phyloP scores from a whole-genome alignment of 2,888 invertebrate species.

The Pristionchus maxplancki region DNA sequence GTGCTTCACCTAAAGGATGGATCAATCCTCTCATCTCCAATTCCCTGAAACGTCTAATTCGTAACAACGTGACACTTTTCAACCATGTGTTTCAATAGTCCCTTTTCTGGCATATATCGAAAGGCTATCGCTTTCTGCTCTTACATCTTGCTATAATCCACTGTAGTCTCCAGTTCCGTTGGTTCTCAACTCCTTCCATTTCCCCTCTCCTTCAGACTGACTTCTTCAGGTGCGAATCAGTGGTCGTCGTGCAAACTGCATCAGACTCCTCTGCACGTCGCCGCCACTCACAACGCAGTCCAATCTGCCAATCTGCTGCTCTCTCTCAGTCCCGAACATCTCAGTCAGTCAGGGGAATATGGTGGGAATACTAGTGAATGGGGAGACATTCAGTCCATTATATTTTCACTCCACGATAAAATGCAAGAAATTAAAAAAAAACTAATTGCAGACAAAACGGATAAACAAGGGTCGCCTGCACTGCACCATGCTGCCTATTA shows the following conservation, averaged over 20 bases:
- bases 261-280: constrained; percentile 50
- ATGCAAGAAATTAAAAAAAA: too few relatives aligned
- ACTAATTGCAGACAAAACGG: constrained; percentile 49
- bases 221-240: constrained; percentile 49
- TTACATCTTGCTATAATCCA: too few relatives aligned
- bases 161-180: too few relatives aligned
- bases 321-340: constrained; percentile 12
- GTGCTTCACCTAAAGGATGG: background rate
- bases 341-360: background rate
- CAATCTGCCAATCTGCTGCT: constrained; percentile 27
- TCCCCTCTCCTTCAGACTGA: too few relatives aligned
- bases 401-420: too few relatives aligned
- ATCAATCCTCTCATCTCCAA: background rate
- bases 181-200: too few relatives aligned
- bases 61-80: too few relatives aligned
- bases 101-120: too few relatives aligned
- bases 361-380: background rate
- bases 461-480: constrained; percentile 45
- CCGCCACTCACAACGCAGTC: constrained; percentile 44
- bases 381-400: background rate
- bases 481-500: constrained; percentile 51
- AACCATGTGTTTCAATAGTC: too few relatives aligned
- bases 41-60: too few relatives aligned
- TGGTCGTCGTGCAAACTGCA: constrained; percentile 42
- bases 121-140: too few relatives aligned